Conservation (phyloP, 2,113 vertebrate species). For the Phaetusa simplex region DNA sequence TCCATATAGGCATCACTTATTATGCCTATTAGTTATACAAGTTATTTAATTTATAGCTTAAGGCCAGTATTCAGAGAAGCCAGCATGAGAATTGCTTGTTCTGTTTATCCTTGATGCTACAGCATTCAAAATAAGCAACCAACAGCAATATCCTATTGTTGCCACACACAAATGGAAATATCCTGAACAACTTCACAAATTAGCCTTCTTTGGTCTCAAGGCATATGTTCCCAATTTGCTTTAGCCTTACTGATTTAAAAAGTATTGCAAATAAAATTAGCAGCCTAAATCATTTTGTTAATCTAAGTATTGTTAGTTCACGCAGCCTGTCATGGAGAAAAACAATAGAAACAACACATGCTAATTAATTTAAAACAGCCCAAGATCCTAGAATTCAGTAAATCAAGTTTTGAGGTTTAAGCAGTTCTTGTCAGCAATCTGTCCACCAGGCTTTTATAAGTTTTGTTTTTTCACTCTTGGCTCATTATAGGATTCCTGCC, state of each 20-base stretch:
- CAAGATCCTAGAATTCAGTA: not conserved
- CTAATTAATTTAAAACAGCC: not conserved
- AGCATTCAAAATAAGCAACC: not conserved
- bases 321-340: not conserved
- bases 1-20: not conserved
- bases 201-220: not conserved
- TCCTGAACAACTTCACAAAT: not conserved
- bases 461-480: not conserved
- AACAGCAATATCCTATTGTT: not conserved
- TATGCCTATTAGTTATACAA: not conserved
- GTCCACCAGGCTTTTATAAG: not conserved
- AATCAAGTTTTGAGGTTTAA: slow-evolving; percentile 6
- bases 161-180: not conserved
- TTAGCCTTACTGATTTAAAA: slow-evolving; percentile 19
- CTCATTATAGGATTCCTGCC: not conserved
- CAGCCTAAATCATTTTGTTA: not conserved
- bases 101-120: not conserved
- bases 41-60: not conserved
- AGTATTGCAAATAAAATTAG: slow-evolving; percentile 44
- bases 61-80: not conserved
- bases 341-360: slow-evolving; percentile 1
- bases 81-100: not conserved
- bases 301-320: slow-evolving; percentile 7
- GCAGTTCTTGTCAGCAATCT: not conserved
- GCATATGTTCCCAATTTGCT: not conserved